These are phyloP conservation scores for Bolborhynchus lineola DNA, from an alignment of 2,113 vertebrate genomes.

Conservation along the genomic window DNA sequence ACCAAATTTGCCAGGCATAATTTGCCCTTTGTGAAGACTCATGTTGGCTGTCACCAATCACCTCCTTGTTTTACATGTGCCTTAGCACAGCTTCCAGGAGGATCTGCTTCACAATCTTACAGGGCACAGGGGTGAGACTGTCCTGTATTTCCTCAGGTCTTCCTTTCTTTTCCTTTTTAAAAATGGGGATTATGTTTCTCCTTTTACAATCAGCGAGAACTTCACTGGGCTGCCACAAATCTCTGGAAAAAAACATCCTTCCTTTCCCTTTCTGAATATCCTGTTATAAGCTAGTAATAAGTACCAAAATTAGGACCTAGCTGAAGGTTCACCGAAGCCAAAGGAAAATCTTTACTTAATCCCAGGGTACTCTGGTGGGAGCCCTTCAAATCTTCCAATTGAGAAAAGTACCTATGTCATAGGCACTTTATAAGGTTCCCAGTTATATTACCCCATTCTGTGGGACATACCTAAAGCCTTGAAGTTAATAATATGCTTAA, in stretches of 20 bases:
- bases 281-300: background rate
- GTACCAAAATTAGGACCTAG: background rate
- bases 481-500: background rate
- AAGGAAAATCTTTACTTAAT: background rate
- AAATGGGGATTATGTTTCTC: background rate
- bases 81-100: background rate
- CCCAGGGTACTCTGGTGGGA: background rate
- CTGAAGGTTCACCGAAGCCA: background rate
- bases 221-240: background rate
- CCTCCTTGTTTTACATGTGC: background rate
- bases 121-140: background rate
- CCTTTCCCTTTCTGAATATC: slow-evolving; percentile 9
- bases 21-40: background rate
- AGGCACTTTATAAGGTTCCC: background rate
- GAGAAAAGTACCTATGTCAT: slow-evolving; percentile 10
- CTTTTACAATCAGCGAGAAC: background rate
- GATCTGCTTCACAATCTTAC: background rate
- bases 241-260: background rate
- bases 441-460: background rate
- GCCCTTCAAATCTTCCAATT: background rate
- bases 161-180: background rate
- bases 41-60: background rate
- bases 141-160: background rate
- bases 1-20: background rate
- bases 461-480: background rate